These are phyloP conservation scores for Ctenopoma kingsleyae DNA, from an alignment of 2,797 vertebrate species.

Conservation along the genomic window DNA sequence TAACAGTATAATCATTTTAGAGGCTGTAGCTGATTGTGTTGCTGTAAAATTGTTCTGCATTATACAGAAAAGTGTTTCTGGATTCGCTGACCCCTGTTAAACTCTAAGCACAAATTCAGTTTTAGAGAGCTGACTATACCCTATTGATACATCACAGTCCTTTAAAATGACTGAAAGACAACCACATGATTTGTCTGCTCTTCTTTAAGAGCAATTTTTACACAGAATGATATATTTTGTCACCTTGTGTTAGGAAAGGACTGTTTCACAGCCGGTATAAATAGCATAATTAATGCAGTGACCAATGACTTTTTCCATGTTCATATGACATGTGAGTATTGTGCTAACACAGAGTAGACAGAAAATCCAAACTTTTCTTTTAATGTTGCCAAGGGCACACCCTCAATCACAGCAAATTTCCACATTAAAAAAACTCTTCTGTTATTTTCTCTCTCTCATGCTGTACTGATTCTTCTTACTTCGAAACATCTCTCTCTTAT, in stretches of 20 bases:
- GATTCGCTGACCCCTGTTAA: not conserved
- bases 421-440: slow-evolving; percentile 53
- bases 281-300: slow-evolving; percentile 4
- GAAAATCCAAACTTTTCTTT: slow-evolving; percentile 17
- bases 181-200: not conserved
- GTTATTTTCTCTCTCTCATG: slow-evolving; percentile 51
- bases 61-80: too few species aligned
- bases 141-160: not conserved
- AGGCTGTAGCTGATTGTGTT: too few species aligned
- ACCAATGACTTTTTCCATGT: slow-evolving; percentile 12
- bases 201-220: not conserved
- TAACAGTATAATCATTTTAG: too few species aligned
- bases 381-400: slow-evolving; percentile 30
- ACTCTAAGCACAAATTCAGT: not conserved
- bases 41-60: too few species aligned
- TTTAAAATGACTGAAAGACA: slow-evolving; percentile 8
- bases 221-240: not conserved
- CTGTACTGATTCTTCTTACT: slow-evolving; percentile 65
- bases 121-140: not conserved
- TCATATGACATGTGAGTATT: slow-evolving; percentile 11
- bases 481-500: slow-evolving; percentile 82
- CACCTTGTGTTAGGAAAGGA: not conserved
- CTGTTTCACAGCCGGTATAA: not conserved
- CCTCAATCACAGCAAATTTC: slow-evolving; percentile 55
- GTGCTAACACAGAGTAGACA: slow-evolving; percentile 9